Evolutionary conservation across 2,797 vertebrate genomes (phyloP), one percentile per base, ranked within the genome.

Genomic region (Acrocephalus scirpaceus): DNA sequence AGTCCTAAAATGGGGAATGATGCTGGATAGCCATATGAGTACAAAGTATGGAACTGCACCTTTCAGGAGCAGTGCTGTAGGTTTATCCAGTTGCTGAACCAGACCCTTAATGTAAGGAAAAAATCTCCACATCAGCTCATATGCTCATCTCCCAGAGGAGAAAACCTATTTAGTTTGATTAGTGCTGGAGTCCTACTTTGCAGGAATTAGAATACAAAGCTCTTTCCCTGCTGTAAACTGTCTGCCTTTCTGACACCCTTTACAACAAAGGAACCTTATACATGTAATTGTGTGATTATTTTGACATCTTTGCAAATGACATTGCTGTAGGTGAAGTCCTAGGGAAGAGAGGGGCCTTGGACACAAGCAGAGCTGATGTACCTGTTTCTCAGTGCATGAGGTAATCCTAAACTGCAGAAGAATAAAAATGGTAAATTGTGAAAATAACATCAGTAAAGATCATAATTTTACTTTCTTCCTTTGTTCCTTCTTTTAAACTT

Each of bases 161-260:
- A 91, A 85, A 92, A 51, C 21, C 65, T 64, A 11, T 57, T 94
- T 80, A 32, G 57, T 83, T 71, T 80, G 81, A 73, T 93, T 86
- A 86, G 66, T 83, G 25, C 84, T 89, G 34, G 40, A 86, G 66
- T 94, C 58, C 47, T 83, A 16, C 66, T 94, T 94, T 75, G 34
- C 48, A 79, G 62, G 65, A 81, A 92, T 92, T 86, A 86, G 76
- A 91, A 94, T 50, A 93, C 61, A 90, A 58, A 75, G 18, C 45
- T 89, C 62, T 72, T 74, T 27, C 32, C 34, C 45, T 92, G 66
- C 13, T 47, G 72, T 78, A 91, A 97, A 96, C 56, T 91, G 69
- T 8, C 72, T 91, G 26, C 51, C 36, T 93, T 53, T 64, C 79
- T 70, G 65, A 62, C 11, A 50, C 17, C 58, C 58, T 90, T 42